phyloP scores from a whole-genome alignment of 2,113 vertebrate species.

The crab-eating macaque (Macaca fascicularis) region DNA sequence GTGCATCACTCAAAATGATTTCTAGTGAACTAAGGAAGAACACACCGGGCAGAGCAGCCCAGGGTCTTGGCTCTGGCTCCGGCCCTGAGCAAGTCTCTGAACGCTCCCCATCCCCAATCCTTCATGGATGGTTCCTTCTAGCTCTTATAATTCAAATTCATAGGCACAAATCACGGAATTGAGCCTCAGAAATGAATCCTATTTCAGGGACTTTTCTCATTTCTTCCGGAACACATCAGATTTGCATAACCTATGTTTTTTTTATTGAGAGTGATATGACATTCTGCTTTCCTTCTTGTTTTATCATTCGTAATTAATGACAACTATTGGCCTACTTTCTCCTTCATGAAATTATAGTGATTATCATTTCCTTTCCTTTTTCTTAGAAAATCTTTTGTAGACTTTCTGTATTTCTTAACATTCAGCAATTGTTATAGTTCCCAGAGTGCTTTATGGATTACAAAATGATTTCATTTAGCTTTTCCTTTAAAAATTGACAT shows the following conservation, averaged over 20 bases:
- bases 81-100: background rate
- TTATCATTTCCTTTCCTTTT: background rate
- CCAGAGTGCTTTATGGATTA: background rate
- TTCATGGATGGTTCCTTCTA: background rate
- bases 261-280: background rate
- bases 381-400: background rate
- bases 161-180: background rate
- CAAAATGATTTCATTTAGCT: background rate
- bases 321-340: background rate
- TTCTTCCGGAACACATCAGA: background rate
- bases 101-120: background rate
- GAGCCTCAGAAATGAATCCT: background rate
- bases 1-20: no score
- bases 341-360: background rate
- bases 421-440: background rate
- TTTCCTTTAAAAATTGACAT: constrained; percentile 13
- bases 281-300: background rate
- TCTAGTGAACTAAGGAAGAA: background rate
- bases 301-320: constrained; percentile 4
- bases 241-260: background rate
- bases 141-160: background rate
- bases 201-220: background rate
- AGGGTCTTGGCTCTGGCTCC: background rate
- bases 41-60: rapidly evolving
- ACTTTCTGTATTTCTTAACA: background rate